phyloP scores from a whole-genome alignment of 1,140 invertebrate genomes.

The Heliothis virescens region DNA sequence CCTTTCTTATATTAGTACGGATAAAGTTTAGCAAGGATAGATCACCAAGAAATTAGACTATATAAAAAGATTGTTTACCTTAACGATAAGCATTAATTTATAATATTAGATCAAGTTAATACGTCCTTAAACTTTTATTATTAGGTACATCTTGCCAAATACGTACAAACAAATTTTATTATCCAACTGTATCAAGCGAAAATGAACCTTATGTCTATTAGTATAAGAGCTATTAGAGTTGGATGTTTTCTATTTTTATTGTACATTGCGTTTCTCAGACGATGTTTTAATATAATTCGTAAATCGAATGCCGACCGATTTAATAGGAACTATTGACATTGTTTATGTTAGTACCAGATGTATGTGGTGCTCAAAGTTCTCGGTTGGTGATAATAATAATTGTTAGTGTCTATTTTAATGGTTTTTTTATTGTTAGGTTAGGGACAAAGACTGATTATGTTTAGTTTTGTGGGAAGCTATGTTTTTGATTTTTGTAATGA shows the following conservation, averaged over 20 bases:
- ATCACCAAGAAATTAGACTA: background rate
- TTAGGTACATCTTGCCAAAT: slow-evolving; percentile 72
- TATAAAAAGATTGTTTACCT: background rate
- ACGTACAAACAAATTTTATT: slow-evolving; percentile 60
- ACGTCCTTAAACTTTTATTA: slow-evolving; percentile 56
- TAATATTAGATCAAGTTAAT: slow-evolving; percentile 24
- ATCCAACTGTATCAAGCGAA: slow-evolving; percentile 52
- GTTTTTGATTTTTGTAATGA: too few species aligned
- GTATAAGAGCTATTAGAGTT: slow-evolving; percentile 55
- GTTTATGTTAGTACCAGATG: slow-evolving; percentile 80
- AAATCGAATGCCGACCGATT: slow-evolving; percentile 81
- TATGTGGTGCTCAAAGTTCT: slow-evolving; percentile 72
- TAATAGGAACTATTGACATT: slow-evolving; percentile 84
- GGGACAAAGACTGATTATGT: background rate
- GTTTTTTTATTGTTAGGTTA: too few species aligned
- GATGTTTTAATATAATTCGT: slow-evolving; percentile 81
- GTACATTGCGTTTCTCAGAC: slow-evolving; percentile 80
- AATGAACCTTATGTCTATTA: slow-evolving; percentile 56
- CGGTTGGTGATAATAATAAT: background rate
- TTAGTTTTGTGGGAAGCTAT: too few species aligned
- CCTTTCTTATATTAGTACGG: too few species aligned
- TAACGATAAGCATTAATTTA: slow-evolving; percentile 29
- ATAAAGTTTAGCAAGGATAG: too few species aligned
- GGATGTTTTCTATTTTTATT: slow-evolving; percentile 74
- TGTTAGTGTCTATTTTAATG: background rate